Percentiles rank a stretch among this genome's conserved stretches.
phyloP scores from a whole-genome alignment of 2,888 invertebrate species.

The Machimus rusticus region DNA sequence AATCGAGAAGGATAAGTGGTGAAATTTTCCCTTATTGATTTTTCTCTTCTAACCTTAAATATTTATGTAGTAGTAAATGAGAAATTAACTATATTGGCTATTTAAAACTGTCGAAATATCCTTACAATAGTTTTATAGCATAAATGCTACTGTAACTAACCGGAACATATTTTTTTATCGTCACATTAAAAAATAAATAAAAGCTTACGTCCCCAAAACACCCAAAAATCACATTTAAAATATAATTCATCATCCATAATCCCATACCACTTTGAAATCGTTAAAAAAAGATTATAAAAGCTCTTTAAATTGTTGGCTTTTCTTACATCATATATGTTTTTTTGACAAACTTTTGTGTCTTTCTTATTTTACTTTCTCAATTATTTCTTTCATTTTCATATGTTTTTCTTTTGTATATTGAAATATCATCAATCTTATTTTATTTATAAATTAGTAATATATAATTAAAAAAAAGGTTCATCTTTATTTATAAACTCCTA shows the following conservation, averaged over 20 bases:
- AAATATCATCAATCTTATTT: not conserved
- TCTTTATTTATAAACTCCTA: not conserved
- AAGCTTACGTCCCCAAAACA: not conserved
- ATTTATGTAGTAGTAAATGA: too few species aligned
- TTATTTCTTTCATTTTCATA: not conserved
- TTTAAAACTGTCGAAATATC: too few species aligned
- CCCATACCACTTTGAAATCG: not conserved
- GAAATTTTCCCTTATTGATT: too few species aligned
- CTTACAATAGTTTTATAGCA: not conserved
- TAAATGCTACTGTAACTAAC: not conserved
- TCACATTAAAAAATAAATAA: not conserved
- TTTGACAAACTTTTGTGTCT: not conserved
- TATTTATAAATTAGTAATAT: not conserved
- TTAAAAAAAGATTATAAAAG: not conserved
- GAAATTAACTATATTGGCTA: too few species aligned
- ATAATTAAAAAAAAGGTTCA: not conserved
- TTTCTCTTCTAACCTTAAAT: too few species aligned
- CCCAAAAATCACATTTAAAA: not conserved
- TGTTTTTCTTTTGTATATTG: not conserved
- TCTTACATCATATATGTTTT: not conserved
- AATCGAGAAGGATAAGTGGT: too few species aligned
- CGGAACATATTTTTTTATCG: not conserved
- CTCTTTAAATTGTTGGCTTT: not conserved
- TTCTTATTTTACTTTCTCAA: not conserved
- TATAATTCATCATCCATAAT: not conserved